phyloP scores from a whole-genome alignment of 2,797 vertebrate genomes.

The Tenualosa thibaudeaui region DNA sequence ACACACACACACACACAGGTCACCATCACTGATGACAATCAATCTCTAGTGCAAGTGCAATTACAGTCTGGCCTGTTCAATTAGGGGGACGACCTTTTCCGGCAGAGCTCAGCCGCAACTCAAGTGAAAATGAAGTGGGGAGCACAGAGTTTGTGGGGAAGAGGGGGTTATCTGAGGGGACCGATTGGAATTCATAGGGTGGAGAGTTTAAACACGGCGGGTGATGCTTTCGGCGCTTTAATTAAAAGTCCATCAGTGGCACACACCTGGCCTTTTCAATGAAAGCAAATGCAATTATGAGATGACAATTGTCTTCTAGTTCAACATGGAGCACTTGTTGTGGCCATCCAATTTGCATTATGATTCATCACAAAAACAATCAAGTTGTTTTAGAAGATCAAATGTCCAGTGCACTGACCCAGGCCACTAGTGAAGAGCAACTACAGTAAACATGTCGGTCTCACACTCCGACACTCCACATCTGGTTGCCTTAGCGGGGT shows the following conservation, averaged over 20 bases:
- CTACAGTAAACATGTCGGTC: background rate
- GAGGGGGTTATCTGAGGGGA: background rate
- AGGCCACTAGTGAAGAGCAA: background rate
- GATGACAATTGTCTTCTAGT: background rate
- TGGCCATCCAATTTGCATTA: background rate
- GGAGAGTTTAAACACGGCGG: background rate
- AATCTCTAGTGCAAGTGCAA: background rate
- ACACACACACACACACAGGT: background rate
- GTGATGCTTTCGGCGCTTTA: background rate
- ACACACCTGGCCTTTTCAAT: slow-evolving; percentile 17
- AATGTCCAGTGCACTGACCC: background rate
- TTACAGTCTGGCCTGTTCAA: background rate
- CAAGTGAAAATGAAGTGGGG: background rate
- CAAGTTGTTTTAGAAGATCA: background rate
- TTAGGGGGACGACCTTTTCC: background rate
- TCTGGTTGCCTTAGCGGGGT: background rate
- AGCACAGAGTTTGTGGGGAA: background rate
- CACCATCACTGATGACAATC: background rate
- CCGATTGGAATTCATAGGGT: slow-evolving; percentile 4
- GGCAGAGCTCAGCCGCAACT: background rate
- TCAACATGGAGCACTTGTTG: slow-evolving; percentile 13
- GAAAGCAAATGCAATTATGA: slow-evolving; percentile 21
- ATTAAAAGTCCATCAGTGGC: background rate
- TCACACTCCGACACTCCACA: background rate
- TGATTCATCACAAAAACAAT: slow-evolving; percentile 13